phyloP scores from a whole-genome alignment of 1,140 invertebrate genomes.

The Varroa destructor region DNA sequence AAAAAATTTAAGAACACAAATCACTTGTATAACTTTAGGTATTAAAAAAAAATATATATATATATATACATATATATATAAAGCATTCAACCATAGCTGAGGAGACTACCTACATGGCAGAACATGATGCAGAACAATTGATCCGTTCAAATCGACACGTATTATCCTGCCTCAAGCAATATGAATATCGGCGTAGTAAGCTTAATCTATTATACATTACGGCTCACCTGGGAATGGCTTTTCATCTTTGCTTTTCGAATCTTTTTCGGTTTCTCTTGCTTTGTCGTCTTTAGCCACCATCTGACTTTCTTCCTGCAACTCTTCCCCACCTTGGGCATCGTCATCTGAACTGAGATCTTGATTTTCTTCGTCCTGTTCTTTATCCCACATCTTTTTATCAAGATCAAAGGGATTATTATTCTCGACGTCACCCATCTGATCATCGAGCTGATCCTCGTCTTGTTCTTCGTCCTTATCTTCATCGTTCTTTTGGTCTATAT shows the following conservation, averaged over 20 bases:
- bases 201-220: no score
- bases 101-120: no score
- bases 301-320: slow-evolving; percentile 33
- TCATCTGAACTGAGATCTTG: slow-evolving; percentile 31
- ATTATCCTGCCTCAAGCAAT: no score
- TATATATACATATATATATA: no score
- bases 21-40: no score
- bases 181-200: no score
- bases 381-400: slow-evolving; percentile 56
- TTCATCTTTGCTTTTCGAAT: slow-evolving; percentile 43
- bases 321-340: slow-evolving; percentile 31
- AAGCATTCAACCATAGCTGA: no score
- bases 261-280: slow-evolving; percentile 35
- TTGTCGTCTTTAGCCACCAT: slow-evolving; percentile 43
- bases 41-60: no score
- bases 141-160: no score
- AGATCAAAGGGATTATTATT: slow-evolving; percentile 31
- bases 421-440: slow-evolving; percentile 35
- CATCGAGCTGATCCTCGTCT: slow-evolving; percentile 46
- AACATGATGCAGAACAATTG: no score
- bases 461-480: slow-evolving; percentile 51
- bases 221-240: not conserved
- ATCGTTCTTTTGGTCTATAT: slow-evolving; percentile 49
- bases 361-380: slow-evolving; percentile 32
- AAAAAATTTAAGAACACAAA: slow-evolving; percentile 45